A percentile compares a stretch with the other conserved stretches of the same genome.
phyloP scores from a whole-genome alignment of 2,113 vertebrate genomes.

The Thymallus thymallus region DNA sequence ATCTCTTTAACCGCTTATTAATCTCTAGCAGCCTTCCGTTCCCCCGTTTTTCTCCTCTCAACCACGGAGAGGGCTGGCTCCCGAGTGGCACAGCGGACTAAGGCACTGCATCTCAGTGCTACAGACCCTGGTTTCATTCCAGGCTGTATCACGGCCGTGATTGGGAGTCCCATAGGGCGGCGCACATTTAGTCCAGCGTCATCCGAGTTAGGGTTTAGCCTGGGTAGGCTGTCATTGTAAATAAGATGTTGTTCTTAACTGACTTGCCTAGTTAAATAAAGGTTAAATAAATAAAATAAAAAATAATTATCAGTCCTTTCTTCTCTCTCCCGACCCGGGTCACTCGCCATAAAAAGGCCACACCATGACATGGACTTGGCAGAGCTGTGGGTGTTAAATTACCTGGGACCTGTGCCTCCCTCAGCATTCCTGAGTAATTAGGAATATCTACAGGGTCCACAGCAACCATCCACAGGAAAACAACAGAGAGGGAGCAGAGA shows the following conservation, averaged over 20 bases:
- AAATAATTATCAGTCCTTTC: too few species aligned
- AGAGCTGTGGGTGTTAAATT: constrained; percentile 58
- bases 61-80: not conserved
- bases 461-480: constrained; percentile 42
- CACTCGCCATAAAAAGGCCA: constrained; percentile 50
- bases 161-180: too few species aligned
- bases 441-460: constrained; percentile 58
- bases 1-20: constrained; percentile 49
- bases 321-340: constrained; percentile 27
- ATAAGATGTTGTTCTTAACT: too few species aligned
- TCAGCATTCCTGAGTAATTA: constrained; percentile 66
- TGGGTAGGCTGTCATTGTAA: too few species aligned
- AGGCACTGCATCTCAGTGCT: too few species aligned
- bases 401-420: constrained; percentile 56
- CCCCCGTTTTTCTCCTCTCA: constrained; percentile 31
- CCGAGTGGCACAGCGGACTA: too few species aligned
- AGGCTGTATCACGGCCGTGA: too few species aligned
- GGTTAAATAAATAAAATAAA: too few species aligned
- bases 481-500: constrained; percentile 30
- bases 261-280: too few species aligned
- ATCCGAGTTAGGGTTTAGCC: too few species aligned
- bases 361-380: constrained; percentile 46
- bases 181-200: too few species aligned
- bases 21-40: constrained; percentile 31
- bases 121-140: too few species aligned